Base-by-base conservation (phyloP, 2,113 vertebrate species). In the Hemibagrus wyckioides region DNA sequence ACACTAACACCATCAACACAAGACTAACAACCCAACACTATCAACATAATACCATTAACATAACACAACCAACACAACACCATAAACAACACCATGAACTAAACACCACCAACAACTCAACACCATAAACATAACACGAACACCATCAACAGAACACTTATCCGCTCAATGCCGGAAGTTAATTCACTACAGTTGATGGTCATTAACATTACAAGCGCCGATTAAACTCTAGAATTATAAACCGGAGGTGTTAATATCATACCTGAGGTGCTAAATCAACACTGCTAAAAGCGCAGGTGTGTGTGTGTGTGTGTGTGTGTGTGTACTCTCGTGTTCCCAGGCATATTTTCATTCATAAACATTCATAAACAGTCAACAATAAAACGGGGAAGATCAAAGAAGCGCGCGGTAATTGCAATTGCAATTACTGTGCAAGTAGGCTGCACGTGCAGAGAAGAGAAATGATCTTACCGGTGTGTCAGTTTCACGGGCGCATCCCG, bases 401-500 rank as follows among this genome's bases (percentile, higher is more conserved):
- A 9, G 11, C 15, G 6, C n/a, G 77, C 17, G 6, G 50, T 80
- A 17, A 80, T 9, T 80, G 30, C 7, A 17, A n/a, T n/a, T n/a
- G n/a, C n/a, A 36, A 81, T 25, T 3, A 39, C 6, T n/a, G 39
- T 82, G 56, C 41, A 13, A 61, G 23, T 25, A n/a, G 15, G 7
- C 4, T 61, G 80, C 80, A 59, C 33, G 80, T 59, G 57, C 56
- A 3, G 25, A 61, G 36, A 41, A 11, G 52, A 41, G 7, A 56
- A 21, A 6, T 21, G 59, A 9, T 30, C 81, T 83, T 63, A 67
- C 81, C 80, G 80, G 80, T 63, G 56, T 54, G 48, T 79, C 57
- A 41, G 54, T 15, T 2, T 57, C 8, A 41, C 33, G 11, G 41
- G 56, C 33, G 80, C 52, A 44, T n/a, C n/a, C n/a, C n/a, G n/a